A percentile compares a stretch with the other conserved stretches of the same genome.
Conservation (phyloP, 1,140 invertebrate genomes). For the Riptortus pedestris region DNA sequence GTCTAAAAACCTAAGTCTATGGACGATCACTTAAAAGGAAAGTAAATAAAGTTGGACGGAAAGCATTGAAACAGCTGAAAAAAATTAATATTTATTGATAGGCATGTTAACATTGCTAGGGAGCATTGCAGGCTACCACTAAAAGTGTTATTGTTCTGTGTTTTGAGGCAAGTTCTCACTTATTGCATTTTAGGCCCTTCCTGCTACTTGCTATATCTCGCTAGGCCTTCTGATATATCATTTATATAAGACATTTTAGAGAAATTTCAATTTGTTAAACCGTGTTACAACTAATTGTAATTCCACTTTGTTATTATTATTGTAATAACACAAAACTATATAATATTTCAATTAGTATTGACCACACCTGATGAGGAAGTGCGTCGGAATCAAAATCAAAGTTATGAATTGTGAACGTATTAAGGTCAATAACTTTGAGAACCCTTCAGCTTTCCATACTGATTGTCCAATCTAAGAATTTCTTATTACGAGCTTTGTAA, state of each 20-base stretch:
- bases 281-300: too few species aligned
- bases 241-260: not conserved
- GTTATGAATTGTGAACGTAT: too few species aligned
- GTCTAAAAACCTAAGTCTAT: not conserved
- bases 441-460: too few species aligned
- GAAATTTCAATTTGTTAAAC: not conserved
- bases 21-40: constrained; percentile 8
- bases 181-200: not conserved
- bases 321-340: too few species aligned
- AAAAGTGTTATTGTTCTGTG: not conserved
- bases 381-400: too few species aligned
- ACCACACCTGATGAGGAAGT: too few species aligned
- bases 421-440: too few species aligned
- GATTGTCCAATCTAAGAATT: too few species aligned
- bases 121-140: not conserved
- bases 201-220: not conserved
- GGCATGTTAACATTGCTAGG: not conserved
- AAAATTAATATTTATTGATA: not conserved
- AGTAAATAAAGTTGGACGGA: constrained; percentile 5
- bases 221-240: not conserved
- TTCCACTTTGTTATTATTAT: too few species aligned
- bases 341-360: too few species aligned
- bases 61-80: constrained; percentile 8
- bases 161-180: not conserved
- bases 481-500: too few species aligned